Base-by-base conservation (phyloP, 2,113 vertebrate species). In the Mormyrus iriodes region DNA sequence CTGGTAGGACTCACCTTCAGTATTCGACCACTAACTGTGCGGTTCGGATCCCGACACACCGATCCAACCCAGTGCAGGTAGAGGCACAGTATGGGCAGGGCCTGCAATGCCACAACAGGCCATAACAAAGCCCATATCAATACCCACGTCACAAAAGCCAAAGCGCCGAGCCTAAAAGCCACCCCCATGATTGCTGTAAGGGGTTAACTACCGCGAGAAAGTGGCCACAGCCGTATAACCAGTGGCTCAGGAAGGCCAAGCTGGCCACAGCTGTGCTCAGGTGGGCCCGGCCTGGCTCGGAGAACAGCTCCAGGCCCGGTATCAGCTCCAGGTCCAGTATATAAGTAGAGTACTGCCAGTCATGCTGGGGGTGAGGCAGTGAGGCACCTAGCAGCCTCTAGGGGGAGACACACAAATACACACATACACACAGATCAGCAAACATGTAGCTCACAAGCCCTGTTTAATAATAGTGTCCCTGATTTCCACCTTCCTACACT, bases 241-340 rank as follows among this genome's bases (percentile, higher is more conserved):
- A 97, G 31, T 95, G 94, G 89, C 97, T 96, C 86, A 98, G 0
- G 0, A 98, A 99, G 91, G 92, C 94, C 31, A 99, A 94, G 91
- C 97, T 96, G 91, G 96, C 93, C 44, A 97, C 92, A 19, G 96
- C 96, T 31, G 94, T 95, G 82, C 94, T 91, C 2, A 97, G 88
- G 87, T 97, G 94, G 90, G 95, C 94, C 91, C 97, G 95, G 92
- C 93, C 93, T 19, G 90, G 93, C 82, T 98, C 97, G 0, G 96
- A 96, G 94, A 99, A 99, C 85, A 99, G 94, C 83, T 99, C 95
- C 0, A 97, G 93, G 3, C 97, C 98, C 24, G 97, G 97, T 89
- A 98, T 93, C 69, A 98, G 96, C 86, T 96, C 93, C 35, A 91
- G 92, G 19, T 91, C 89, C 3, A 95, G 90, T 90, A 94, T 95